phyloP scores from a whole-genome alignment of 2,113 vertebrate species.

The Cebus imitator region DNA sequence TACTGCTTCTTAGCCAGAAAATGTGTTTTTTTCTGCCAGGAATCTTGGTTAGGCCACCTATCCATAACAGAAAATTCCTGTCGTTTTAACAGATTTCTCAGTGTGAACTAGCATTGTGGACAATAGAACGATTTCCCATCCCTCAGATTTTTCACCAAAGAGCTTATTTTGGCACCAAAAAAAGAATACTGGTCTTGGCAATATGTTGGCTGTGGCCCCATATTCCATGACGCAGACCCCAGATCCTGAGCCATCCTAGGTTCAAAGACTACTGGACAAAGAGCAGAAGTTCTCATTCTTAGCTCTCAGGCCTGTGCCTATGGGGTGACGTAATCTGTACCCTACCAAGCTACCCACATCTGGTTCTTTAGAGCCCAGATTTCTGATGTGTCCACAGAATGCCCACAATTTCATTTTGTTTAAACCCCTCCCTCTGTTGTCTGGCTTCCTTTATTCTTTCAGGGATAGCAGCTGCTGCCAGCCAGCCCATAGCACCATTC shows the following conservation, averaged over 20 bases:
- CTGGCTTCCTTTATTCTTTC: constrained; percentile 33
- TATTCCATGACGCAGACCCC: neutral
- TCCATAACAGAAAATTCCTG: neutral
- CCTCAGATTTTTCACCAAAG: constrained; percentile 23
- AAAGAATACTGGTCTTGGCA: constrained; percentile 22
- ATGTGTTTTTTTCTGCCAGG: neutral
- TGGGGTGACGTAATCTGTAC: neutral
- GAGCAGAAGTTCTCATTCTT: neutral
- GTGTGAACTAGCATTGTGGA: neutral
- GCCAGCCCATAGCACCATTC: constrained; percentile 30
- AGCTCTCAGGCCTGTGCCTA: neutral
- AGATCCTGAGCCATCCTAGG: neutral
- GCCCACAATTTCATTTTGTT: neutral
- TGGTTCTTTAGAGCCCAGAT: neutral
- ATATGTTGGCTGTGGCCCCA: neutral
- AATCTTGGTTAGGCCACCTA: neutral
- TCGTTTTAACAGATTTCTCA: neutral
- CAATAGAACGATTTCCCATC: neutral
- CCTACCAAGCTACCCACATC: neutral
- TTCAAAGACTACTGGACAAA: neutral
- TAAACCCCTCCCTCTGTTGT: neutral
- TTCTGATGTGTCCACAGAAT: neutral
- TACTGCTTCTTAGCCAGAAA: constrained; percentile 34
- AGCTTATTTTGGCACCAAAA: constrained; percentile 37
- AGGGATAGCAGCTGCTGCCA: constrained; percentile 38